Evolutionary conservation across 2,113 vertebrate genomes (phyloP).

Genomic region (Rhagologus leucostigma): DNA sequence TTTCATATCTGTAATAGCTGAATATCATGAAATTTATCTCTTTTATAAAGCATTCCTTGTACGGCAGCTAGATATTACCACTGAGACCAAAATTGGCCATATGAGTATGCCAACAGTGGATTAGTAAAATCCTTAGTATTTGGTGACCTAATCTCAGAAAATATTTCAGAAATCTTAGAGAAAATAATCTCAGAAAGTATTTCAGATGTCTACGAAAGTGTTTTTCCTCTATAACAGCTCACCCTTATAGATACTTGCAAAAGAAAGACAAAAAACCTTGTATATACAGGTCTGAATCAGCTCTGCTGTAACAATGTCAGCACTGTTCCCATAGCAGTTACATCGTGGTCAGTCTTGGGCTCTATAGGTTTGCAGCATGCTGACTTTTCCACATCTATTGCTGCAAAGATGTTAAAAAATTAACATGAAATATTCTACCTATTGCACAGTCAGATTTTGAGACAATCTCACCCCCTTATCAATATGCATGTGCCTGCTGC

Average conservation of each 20-base stretch:
- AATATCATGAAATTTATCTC: not conserved
- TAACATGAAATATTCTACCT: not conserved
- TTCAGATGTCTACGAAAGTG: not conserved
- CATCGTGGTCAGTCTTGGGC: not conserved
- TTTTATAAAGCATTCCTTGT: not conserved
- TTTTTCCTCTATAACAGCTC: not conserved
- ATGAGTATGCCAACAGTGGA: not conserved
- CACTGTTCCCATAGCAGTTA: not conserved
- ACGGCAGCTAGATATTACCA: not conserved
- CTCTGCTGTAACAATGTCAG: not conserved
- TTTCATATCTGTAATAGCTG: not conserved
- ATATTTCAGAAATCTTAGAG: constrained; percentile 9
- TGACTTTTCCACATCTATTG: not conserved
- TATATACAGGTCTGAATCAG: not conserved
- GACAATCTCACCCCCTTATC: not conserved
- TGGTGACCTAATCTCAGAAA: constrained; percentile 9
- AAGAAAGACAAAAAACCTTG: not conserved
- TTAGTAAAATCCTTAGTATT: constrained; percentile 18
- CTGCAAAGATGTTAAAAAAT: not conserved
- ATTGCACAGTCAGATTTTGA: not conserved
- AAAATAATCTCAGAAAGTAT: not conserved
- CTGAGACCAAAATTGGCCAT: not conserved
- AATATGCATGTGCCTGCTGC: not conserved
- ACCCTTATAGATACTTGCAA: not conserved
- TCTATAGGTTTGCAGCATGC: not conserved